Conservation (phyloP, 2,113 vertebrate genomes). For the Triplophysa dalaica region DNA sequence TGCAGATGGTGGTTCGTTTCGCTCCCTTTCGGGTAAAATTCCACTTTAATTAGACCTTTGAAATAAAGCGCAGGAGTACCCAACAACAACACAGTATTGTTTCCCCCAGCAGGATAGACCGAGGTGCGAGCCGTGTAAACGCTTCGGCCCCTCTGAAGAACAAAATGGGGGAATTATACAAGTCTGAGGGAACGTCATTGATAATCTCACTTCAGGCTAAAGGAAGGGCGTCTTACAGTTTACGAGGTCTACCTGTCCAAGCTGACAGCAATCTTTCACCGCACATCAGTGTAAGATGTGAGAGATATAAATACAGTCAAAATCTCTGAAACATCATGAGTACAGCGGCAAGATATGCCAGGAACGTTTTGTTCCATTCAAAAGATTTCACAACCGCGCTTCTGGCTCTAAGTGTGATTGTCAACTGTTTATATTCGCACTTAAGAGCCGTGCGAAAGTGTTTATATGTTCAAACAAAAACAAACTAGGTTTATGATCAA, state of each 20-base stretch:
- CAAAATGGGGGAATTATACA: constrained; percentile 50
- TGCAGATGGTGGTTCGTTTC: background rate
- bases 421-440: constrained; percentile 3
- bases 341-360: background rate
- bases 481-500: background rate
- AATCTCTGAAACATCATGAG: constrained; percentile 1
- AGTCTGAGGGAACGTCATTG: background rate
- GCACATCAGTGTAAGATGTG: background rate
- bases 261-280: constrained; percentile 37
- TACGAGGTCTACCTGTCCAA: constrained; percentile 24
- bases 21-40: constrained; percentile 19
- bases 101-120: constrained; percentile 13
- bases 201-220: constrained; percentile 43
- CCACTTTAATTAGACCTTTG: constrained; percentile 42
- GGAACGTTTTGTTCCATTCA: background rate
- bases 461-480: too few relatives aligned
- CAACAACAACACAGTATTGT: constrained; percentile 33
- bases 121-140: constrained; percentile 41
- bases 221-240: constrained; percentile 30
- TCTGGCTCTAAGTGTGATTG: background rate
- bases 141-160: constrained; percentile 10
- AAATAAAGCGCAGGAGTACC: background rate
- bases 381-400: background rate
- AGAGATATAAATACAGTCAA: background rate
- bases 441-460: background rate